These are phyloP conservation scores for Psilopogon haemacephalus DNA, from an alignment of 2,113 vertebrate species.

Conservation along the genomic window DNA sequence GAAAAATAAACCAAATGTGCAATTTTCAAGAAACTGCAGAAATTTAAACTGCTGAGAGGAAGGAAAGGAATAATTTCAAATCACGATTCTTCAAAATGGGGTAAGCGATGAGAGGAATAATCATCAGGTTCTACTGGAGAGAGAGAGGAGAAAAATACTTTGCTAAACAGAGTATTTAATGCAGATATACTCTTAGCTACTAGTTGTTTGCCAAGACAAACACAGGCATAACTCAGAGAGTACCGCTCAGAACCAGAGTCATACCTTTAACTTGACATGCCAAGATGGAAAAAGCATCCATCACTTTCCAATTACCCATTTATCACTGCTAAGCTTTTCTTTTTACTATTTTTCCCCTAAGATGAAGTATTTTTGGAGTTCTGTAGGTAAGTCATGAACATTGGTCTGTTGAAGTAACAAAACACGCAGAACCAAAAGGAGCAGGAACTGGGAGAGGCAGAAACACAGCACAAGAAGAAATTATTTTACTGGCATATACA, in stretches of 20 bases:
- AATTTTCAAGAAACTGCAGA: background rate
- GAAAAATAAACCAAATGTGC: background rate
- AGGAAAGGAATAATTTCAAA: background rate
- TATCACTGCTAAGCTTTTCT: background rate
- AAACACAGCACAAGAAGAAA: constrained; percentile 40
- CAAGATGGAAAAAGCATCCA: background rate
- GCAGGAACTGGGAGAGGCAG: background rate
- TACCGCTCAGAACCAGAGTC: background rate
- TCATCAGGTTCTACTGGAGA: background rate
- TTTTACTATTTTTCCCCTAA: background rate
- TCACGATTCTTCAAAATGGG: background rate
- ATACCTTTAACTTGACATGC: background rate
- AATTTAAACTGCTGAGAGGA: background rate
- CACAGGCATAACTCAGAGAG: background rate
- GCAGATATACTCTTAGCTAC: background rate
- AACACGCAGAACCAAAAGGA: background rate
- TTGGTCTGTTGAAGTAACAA: background rate
- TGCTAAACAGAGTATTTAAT: background rate
- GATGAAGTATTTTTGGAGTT: background rate
- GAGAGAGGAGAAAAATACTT: background rate
- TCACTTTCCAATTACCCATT: background rate
- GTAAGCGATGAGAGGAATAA: background rate
- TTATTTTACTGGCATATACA: constrained; percentile 43
- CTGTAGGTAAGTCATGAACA: background rate
- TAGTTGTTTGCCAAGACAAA: background rate